A percentile compares a stretch with the other conserved stretches of the same genome.
These are phyloP conservation scores for Scomber japonicus DNA, from an alignment of 2,113 vertebrate genomes.

Conservation along the genomic window DNA sequence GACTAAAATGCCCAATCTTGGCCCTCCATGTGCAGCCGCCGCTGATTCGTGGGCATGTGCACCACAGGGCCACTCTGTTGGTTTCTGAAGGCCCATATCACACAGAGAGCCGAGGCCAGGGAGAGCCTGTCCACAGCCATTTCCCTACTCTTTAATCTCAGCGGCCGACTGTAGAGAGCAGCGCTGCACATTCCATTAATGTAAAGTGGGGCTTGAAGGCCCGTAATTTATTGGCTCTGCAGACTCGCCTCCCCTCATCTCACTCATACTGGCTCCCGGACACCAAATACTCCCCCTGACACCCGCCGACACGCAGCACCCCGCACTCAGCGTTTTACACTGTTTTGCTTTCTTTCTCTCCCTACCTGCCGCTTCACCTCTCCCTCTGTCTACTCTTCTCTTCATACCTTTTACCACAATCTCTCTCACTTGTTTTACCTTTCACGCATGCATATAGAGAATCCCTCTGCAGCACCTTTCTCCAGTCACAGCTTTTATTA, in stretches of 20 bases:
- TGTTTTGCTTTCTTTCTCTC: slow-evolving; percentile 47
- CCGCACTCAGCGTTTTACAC: slow-evolving; percentile 54
- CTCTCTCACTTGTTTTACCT: slow-evolving; percentile 12
- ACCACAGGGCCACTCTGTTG: slow-evolving; percentile 43
- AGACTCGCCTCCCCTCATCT: slow-evolving; percentile 81
- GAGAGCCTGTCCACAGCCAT: slow-evolving; percentile 79
- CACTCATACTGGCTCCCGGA: slow-evolving; percentile 76
- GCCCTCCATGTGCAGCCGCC: neutral
- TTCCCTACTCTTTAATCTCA: slow-evolving; percentile 82
- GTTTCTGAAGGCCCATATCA: slow-evolving; percentile 67
- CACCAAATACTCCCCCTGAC: slow-evolving; percentile 82
- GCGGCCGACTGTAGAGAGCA: slow-evolving; percentile 71
- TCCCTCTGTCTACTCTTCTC: slow-evolving; percentile 6
- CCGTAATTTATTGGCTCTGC: slow-evolving; percentile 83
- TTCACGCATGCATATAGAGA: slow-evolving; percentile 17
- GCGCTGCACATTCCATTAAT: slow-evolving; percentile 83
- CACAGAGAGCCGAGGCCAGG: slow-evolving; percentile 52
- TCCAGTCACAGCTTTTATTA: slow-evolving; percentile 6
- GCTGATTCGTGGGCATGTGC: slow-evolving; percentile 29
- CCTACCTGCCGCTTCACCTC: slow-evolving; percentile 25
- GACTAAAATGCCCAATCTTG: slow-evolving; percentile 20
- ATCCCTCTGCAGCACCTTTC: slow-evolving; percentile 27
- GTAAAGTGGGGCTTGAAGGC: slow-evolving; percentile 82
- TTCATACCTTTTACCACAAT: slow-evolving; percentile 4
- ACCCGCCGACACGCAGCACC: slow-evolving; percentile 67